A percentile compares a stretch with the other conserved stretches of the same genome.
These are phyloP conservation scores for Lysandra bellargus DNA, from an alignment of 2,888 invertebrate species.

Conservation along the genomic window DNA sequence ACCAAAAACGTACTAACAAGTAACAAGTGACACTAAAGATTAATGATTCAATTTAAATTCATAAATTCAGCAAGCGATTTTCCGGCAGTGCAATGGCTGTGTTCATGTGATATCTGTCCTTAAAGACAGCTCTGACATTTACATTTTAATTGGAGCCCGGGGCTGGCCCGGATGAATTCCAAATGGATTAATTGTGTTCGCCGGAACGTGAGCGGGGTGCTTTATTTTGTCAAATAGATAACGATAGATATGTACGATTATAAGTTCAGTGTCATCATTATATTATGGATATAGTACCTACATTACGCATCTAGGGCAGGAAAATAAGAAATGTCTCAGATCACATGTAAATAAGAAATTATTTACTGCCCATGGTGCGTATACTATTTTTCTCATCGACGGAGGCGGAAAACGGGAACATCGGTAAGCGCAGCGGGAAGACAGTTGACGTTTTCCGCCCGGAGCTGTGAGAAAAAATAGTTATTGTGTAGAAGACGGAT, in stretches of 20 bases:
- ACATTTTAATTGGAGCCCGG: slow-evolving; percentile 68
- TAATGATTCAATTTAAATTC: slow-evolving; percentile 47
- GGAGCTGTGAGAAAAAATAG: too few relatives aligned
- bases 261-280: background rate
- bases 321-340: too few relatives aligned
- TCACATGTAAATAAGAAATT: too few relatives aligned
- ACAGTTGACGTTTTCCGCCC: too few relatives aligned
- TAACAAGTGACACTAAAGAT: slow-evolving; percentile 33
- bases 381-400: too few relatives aligned
- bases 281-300: background rate
- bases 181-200: slow-evolving; percentile 65
- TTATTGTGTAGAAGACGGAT: too few relatives aligned
- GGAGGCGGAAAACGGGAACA: too few relatives aligned
- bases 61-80: slow-evolving; percentile 46
- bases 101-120: slow-evolving; percentile 44
- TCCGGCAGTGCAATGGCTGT: slow-evolving; percentile 42
- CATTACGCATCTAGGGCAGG: too few relatives aligned
- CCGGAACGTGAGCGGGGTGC: slow-evolving; percentile 41
- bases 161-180: slow-evolving; percentile 64
- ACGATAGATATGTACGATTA: background rate
- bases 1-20: slow-evolving; percentile 36
- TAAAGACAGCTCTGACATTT: slow-evolving; percentile 53
- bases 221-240: slow-evolving; percentile 14
- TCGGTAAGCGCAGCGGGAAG: too few relatives aligned
- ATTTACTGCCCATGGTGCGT: too few relatives aligned